Conservation (phyloP, 2,797 vertebrate genomes). For the Mus minutoides region DNA sequence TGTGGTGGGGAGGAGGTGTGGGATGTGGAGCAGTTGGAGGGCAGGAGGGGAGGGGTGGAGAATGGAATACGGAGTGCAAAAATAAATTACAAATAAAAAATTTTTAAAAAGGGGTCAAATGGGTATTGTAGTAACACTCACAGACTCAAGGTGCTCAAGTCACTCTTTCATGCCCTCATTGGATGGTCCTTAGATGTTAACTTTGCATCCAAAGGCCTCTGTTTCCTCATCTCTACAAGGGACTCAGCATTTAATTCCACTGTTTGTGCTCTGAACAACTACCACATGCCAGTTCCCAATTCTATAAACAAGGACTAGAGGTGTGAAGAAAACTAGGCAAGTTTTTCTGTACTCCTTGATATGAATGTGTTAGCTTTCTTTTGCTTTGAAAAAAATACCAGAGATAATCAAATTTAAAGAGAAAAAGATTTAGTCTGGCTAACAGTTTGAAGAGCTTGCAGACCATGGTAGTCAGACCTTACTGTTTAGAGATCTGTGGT, state of each 20-base stretch:
- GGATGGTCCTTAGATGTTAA: not conserved
- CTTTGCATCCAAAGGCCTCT: not conserved
- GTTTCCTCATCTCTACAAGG: slow-evolving; percentile 19
- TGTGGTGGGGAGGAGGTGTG: no score
- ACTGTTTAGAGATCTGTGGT: not conserved
- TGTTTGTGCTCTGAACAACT: not conserved
- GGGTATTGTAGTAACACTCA: not conserved
- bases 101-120: not conserved
- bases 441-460: not conserved
- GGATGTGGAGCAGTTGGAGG: no score
- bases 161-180: not conserved
- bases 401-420: not conserved
- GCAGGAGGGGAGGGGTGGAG: no score
- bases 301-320: not conserved
- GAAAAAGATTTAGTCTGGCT: not conserved
- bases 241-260: not conserved
- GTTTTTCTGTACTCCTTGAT: not conserved
- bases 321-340: not conserved
- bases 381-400: not conserved
- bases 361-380: not conserved
- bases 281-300: not conserved
- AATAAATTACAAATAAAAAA: no score
- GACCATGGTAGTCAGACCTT: not conserved
- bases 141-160: not conserved
- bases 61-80: no score